These are phyloP conservation scores for Perca fluviatilis DNA, from an alignment of 2,113 vertebrate species.

Conservation along the genomic window DNA sequence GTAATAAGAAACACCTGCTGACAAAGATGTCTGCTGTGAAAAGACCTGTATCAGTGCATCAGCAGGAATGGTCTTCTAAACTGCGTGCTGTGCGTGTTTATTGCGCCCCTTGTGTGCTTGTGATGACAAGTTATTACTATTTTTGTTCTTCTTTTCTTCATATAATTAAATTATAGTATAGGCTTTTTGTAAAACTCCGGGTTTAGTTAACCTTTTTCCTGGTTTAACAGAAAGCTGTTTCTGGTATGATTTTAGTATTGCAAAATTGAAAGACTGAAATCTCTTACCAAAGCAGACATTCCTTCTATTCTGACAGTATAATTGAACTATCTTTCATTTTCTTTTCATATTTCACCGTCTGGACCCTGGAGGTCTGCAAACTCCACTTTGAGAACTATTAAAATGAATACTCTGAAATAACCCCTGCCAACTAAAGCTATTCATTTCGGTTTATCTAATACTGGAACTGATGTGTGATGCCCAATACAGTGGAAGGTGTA, in stretches of 20 bases:
- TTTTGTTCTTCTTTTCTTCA: too few relatives aligned
- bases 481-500: background rate
- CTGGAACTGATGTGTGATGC: background rate
- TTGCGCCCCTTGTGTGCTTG: background rate
- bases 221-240: background rate
- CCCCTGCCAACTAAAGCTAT: background rate
- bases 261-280: background rate
- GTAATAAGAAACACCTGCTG: background rate
- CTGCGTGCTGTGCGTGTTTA: background rate
- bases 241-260: background rate
- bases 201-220: background rate
- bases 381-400: background rate
- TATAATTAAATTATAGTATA: background rate
- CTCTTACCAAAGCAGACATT: background rate
- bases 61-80: background rate
- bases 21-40: background rate
- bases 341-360: too few relatives aligned
- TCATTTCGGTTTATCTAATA: background rate
- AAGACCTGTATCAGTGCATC: background rate
- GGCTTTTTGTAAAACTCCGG: background rate
- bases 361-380: background rate
- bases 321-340: too few relatives aligned
- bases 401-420: background rate
- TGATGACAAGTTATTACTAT: background rate
- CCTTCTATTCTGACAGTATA: background rate